These are phyloP conservation scores for Pelecanoides urinatrix DNA, from an alignment of 2,113 vertebrate genomes.

Conservation along the genomic window DNA sequence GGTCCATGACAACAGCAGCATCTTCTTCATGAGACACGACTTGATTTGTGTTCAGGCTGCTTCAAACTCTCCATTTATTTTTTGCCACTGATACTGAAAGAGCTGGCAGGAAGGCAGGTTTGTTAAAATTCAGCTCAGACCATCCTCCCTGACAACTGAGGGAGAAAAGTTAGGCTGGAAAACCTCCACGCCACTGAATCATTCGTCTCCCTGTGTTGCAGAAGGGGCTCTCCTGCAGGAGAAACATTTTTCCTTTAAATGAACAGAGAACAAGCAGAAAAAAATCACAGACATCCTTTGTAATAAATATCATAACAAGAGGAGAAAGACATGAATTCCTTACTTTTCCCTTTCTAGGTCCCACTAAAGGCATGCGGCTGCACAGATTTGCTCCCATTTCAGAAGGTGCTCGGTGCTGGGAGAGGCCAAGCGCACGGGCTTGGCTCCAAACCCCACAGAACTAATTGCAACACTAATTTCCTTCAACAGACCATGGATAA, in stretches of 20 bases:
- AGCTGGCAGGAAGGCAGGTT: background rate
- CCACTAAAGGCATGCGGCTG: rapidly evolving
- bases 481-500: background rate
- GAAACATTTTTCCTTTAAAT: background rate
- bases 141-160: background rate
- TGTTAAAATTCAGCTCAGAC: conserved; percentile 49
- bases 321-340: background rate
- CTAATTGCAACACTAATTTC: background rate
- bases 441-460: background rate
- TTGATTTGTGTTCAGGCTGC: background rate
- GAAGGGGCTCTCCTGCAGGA: background rate
- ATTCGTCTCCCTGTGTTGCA: background rate
- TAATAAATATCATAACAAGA: background rate
- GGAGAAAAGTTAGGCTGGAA: background rate
- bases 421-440: background rate
- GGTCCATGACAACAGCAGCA: background rate
- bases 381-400: rapidly evolving
- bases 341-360: background rate
- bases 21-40: rapidly evolving
- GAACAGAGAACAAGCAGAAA: background rate
- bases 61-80: background rate
- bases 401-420: rapidly evolving
- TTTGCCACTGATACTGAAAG: background rate
- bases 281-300: rapidly evolving
- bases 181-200: background rate